Percentiles rank a stretch among this genome's conserved stretches.
Conservation (phyloP, 2,797 vertebrate genomes). For the Galago senegalensis region DNA sequence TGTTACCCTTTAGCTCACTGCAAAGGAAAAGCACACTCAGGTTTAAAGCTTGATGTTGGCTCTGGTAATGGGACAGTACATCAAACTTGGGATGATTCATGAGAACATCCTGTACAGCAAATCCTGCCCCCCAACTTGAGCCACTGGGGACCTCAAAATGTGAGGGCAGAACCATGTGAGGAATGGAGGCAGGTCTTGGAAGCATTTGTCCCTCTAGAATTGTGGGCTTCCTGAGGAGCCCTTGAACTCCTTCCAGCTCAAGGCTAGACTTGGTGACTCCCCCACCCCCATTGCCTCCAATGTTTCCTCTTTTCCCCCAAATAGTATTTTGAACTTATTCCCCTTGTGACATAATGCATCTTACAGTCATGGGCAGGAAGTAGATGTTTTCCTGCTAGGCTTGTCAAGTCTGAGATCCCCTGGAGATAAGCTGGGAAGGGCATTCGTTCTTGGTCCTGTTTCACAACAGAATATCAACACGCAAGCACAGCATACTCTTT, state of each 20-base stretch:
- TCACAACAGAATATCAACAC: not conserved
- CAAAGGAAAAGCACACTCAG: not conserved
- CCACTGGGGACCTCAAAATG: not conserved
- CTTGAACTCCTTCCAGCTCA: slow-evolving; percentile 35
- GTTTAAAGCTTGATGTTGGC: slow-evolving; percentile 32
- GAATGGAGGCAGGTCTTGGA: not conserved
- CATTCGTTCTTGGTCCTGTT: not conserved
- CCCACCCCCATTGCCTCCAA: slow-evolving; percentile 1
- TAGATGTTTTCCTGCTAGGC: slow-evolving; percentile 51
- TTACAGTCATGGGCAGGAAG: slow-evolving; percentile 72
- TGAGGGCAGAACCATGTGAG: not conserved
- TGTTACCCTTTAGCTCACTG: not conserved
- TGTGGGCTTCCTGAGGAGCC: not conserved
- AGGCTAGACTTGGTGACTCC: not conserved
- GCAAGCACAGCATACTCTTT: not conserved
- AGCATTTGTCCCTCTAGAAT: not conserved
- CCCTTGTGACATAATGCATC: slow-evolving; percentile 60
- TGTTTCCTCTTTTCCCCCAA: slow-evolving; percentile 53
- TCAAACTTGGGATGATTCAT: slow-evolving; percentile 43
- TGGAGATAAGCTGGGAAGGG: not conserved
- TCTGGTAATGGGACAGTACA: not conserved
- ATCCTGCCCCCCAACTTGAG: not conserved
- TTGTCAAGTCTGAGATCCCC: not conserved
- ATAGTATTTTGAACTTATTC: slow-evolving; percentile 71
- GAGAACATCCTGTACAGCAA: slow-evolving; percentile 71